Conservation (phyloP, 2,797 vertebrate species). For the Scolopax bukidnonensis region DNA sequence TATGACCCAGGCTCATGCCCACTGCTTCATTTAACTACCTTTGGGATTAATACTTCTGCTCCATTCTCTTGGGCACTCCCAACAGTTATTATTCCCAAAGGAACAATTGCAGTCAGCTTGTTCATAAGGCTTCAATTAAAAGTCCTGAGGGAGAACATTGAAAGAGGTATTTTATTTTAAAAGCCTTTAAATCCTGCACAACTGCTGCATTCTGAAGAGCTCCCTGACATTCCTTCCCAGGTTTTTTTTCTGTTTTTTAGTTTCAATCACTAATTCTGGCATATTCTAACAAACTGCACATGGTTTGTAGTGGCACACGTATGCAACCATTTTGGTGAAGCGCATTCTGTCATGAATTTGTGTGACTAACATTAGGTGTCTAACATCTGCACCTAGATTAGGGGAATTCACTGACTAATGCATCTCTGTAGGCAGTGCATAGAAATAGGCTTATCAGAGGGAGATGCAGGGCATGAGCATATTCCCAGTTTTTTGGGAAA, state of each 20-base stretch:
- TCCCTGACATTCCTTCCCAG: not conserved
- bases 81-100: slow-evolving; percentile 18
- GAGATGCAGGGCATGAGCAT: not conserved
- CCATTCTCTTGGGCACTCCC: not conserved
- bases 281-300: not conserved
- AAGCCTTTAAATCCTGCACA: slow-evolving; percentile 7
- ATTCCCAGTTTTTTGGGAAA: not conserved
- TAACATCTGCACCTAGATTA: not conserved
- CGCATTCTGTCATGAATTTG: not conserved
- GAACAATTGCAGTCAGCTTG: not conserved
- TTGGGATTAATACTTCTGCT: slow-evolving; percentile 22
- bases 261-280: not conserved
- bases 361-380: not conserved
- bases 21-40: not conserved
- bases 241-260: not conserved
- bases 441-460: not conserved
- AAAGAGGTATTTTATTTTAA: slow-evolving; percentile 30
- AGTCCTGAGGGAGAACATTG: not conserved
- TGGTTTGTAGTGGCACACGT: not conserved
- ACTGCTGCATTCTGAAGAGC: not conserved
- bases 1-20: not conserved
- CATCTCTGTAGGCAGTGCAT: not conserved
- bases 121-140: slow-evolving; percentile 41
- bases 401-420: not conserved
- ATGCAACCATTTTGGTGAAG: not conserved